phyloP scores from a whole-genome alignment of 2,113 vertebrate species.

The Acanthisitta chloris region DNA sequence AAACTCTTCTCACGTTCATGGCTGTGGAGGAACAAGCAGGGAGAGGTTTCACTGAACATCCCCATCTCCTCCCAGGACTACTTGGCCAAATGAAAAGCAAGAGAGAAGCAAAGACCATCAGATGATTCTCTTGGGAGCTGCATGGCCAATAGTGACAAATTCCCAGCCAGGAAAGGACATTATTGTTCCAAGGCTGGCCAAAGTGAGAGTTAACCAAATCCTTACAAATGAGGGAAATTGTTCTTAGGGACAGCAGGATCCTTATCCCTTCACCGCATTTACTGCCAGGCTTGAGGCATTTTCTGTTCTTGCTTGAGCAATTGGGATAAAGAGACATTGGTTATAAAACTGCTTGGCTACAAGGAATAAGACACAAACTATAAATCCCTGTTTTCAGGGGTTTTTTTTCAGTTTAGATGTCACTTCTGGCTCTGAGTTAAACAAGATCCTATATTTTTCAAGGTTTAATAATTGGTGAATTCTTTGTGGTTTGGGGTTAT shows the following conservation, averaged over 20 bases:
- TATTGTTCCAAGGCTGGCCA: background rate
- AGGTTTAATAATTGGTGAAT: background rate
- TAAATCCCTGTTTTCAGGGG: background rate
- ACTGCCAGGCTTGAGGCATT: background rate
- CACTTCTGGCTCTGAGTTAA: background rate
- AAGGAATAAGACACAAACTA: background rate
- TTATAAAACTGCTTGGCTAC: background rate
- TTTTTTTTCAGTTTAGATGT: background rate
- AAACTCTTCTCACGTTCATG: fast-evolving
- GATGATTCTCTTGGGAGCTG: background rate
- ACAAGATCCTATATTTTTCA: background rate
- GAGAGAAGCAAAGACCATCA: background rate
- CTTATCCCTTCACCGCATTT: background rate
- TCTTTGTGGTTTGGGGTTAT: background rate
- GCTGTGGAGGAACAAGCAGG: background rate
- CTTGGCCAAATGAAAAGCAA: background rate
- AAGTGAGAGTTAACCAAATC: background rate
- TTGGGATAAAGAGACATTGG: background rate
- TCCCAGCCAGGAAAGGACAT: background rate
- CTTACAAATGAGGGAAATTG: background rate
- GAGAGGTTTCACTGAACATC: background rate
- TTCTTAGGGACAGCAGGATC: background rate
- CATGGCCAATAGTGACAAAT: background rate
- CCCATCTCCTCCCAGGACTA: background rate
- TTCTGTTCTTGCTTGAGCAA: background rate